Percentiles rank a stretch among this genome's conserved stretches.
Conservation (phyloP, 2,888 invertebrate genomes). For the Dryobota labecula region DNA sequence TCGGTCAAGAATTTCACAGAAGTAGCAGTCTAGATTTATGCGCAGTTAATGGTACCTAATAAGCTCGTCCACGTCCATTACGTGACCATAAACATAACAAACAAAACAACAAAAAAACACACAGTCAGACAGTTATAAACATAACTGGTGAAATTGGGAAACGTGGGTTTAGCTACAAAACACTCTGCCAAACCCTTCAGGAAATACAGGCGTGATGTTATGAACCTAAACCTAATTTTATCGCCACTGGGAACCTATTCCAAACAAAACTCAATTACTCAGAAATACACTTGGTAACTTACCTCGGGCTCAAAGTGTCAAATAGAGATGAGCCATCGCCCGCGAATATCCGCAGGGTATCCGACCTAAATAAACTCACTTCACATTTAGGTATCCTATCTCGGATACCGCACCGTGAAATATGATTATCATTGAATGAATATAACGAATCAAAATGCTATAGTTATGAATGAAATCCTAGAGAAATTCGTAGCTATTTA, state of each 20-base stretch:
- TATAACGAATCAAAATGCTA: slow-evolving; percentile 1
- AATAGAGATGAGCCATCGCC: slow-evolving; percentile 53
- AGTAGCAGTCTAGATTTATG: neutral
- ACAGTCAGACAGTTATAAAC: too few relatives aligned
- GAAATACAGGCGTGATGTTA: neutral
- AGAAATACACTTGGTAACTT: slow-evolving; percentile 48
- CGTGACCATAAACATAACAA: too few relatives aligned
- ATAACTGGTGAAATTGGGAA: too few relatives aligned
- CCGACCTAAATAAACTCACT: slow-evolving; percentile 48
- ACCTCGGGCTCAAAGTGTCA: slow-evolving; percentile 48
- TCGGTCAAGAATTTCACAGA: neutral
- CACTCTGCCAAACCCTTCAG: neutral
- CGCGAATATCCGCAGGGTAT: slow-evolving; percentile 54
- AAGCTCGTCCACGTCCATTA: too few relatives aligned
- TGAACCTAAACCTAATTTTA: slow-evolving; percentile 37
- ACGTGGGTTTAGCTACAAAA: neutral
- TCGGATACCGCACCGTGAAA: slow-evolving; percentile 19
- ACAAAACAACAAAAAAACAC: too few relatives aligned
- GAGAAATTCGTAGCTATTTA: slow-evolving; percentile 9
- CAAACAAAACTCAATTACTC: slow-evolving; percentile 54
- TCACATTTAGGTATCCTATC: slow-evolving; percentile 17
- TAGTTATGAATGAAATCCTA: neutral
- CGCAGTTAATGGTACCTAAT: neutral
- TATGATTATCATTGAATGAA: slow-evolving; percentile 26
- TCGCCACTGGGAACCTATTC: slow-evolving; percentile 23